Conservation (phyloP, 30 jellyfish, hydroid and myxozoan species). For the Rhopilema esculentum region DNA sequence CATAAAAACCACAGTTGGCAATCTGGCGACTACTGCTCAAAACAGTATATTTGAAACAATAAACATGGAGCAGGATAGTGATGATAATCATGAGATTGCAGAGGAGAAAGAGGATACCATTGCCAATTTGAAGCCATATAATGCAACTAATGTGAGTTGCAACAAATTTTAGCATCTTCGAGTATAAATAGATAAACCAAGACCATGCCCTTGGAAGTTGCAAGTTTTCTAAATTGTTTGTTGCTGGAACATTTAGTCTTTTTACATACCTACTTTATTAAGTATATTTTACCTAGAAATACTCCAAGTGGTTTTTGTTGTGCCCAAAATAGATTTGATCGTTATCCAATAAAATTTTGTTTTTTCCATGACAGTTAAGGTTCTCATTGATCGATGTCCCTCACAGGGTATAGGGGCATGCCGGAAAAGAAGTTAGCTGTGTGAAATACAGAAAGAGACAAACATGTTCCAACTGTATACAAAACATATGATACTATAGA, state of each 20-base stretch:
- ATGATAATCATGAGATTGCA: conserved; percentile 6
- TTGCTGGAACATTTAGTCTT: not conserved
- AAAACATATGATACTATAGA: too few relatives aligned
- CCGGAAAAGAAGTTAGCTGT: too few relatives aligned
- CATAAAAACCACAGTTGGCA: conserved; percentile 16
- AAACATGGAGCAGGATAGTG: not conserved
- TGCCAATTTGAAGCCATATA: conserved; percentile 1
- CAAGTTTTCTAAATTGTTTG: not conserved
- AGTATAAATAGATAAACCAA: not conserved
- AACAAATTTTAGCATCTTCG: not conserved
- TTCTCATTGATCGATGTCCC: too few relatives aligned
- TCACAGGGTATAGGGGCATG: too few relatives aligned
- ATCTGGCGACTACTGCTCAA: conserved; percentile 24
- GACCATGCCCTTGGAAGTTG: not conserved
- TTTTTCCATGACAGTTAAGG: too few relatives aligned
- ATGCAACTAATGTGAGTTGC: not conserved
- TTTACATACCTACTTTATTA: not conserved
- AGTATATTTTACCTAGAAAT: too few relatives aligned
- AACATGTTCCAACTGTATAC: too few relatives aligned
- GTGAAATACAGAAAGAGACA: too few relatives aligned
- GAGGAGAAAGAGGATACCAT: conserved; percentile 15
- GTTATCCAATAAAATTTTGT: too few relatives aligned
- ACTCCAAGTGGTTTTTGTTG: too few relatives aligned
- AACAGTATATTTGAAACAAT: conserved; percentile 7
- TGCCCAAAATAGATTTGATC: too few relatives aligned